These are phyloP conservation scores for Thunnus albacares DNA, from an alignment of 2,797 vertebrate species.

Conservation along the genomic window DNA sequence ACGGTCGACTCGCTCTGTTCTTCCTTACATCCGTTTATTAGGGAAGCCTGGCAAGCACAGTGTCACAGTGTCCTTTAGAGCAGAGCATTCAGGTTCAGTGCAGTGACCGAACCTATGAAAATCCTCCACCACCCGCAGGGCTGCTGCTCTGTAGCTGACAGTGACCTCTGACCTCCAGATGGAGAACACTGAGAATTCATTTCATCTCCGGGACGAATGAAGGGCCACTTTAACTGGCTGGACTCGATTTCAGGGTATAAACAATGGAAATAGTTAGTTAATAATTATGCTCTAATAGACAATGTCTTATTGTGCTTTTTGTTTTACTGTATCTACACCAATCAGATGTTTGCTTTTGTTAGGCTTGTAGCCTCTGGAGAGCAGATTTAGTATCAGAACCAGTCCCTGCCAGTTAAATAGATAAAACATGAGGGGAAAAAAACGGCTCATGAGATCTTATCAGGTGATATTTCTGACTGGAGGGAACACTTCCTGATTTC, in stretches of 20 bases:
- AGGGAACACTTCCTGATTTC: too few species aligned
- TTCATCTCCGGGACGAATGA: not conserved
- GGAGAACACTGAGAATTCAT: not conserved
- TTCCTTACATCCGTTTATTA: too few species aligned
- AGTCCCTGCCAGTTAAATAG: too few species aligned
- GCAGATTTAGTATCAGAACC: too few species aligned
- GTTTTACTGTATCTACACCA: not conserved
- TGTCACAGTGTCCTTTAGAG: too few species aligned
- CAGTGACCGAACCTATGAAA: constrained; percentile 11
- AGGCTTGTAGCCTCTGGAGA: too few species aligned
- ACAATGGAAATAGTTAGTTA: not conserved
- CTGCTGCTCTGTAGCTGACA: not conserved
- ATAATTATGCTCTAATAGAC: not conserved
- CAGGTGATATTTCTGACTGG: too few species aligned
- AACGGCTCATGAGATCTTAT: too few species aligned
- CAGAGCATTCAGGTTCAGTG: not conserved
- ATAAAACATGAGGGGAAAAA: too few species aligned
- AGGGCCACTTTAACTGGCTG: not conserved
- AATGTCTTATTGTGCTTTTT: not conserved
- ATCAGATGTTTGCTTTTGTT: not conserved
- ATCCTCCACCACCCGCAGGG: not conserved
- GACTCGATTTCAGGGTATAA: not conserved
- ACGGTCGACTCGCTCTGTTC: too few species aligned
- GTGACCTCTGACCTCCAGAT: constrained; percentile 31
- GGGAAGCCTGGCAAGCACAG: too few species aligned